Conservation (phyloP, 2,888 invertebrate species). For the Apamea monoglypha region DNA sequence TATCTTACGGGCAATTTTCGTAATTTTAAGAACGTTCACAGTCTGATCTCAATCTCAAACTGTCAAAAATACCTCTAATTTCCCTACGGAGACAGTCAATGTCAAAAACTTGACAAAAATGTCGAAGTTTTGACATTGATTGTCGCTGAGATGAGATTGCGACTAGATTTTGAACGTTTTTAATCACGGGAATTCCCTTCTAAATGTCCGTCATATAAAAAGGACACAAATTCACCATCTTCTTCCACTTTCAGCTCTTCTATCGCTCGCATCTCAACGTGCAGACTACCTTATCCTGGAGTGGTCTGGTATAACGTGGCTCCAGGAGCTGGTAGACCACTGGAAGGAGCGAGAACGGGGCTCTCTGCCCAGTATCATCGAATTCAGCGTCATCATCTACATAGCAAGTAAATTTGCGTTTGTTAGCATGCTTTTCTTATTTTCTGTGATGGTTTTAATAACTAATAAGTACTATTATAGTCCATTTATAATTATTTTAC, state of each 20-base stretch:
- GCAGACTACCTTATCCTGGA: conserved; percentile 95
- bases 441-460: conserved; percentile 1
- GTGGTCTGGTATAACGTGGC: conserved; percentile 94
- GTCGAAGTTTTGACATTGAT: too few relatives aligned
- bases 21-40: too few relatives aligned
- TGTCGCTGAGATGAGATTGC: not conserved
- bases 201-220: not conserved
- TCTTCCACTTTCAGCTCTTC: conserved; percentile 92
- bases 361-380: conserved; percentile 94
- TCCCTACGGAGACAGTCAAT: too few relatives aligned
- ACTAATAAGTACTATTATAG: not conserved
- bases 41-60: too few relatives aligned
- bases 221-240: not conserved
- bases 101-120: too few relatives aligned
- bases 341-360: conserved; percentile 95
- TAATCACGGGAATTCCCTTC: not conserved
- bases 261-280: conserved; percentile 98
- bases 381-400: conserved; percentile 95
- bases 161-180: not conserved
- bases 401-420: conserved; percentile 93
- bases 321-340: conserved; percentile 93
- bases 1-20: too few relatives aligned
- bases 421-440: conserved; percentile 76
- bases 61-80: not conserved
- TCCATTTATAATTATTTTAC: not conserved